These are phyloP conservation scores for Heteromormyrus szaboi DNA, from an alignment of 2,797 vertebrate species.

Conservation along the genomic window DNA sequence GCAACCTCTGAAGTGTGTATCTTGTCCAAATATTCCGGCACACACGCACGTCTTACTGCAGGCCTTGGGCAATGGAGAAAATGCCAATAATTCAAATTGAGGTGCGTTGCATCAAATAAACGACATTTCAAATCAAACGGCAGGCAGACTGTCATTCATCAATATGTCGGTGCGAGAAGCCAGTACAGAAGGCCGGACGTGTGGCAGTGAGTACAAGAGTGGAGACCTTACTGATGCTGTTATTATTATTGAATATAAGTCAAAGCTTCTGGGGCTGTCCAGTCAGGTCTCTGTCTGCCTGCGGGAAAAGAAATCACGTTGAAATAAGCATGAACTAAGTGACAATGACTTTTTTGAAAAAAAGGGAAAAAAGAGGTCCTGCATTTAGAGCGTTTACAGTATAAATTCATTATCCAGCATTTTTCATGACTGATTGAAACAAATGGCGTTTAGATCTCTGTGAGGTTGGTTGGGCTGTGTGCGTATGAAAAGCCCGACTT, in stretches of 20 bases:
- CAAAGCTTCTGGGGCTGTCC: neutral
- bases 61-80: neutral
- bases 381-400: neutral
- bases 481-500: neutral
- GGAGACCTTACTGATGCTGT: neutral
- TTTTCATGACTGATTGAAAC: neutral
- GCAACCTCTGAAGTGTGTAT: neutral
- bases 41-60: neutral
- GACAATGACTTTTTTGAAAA: neutral
- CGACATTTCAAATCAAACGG: neutral
- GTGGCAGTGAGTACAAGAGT: neutral
- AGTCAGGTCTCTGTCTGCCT: neutral
- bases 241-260: constrained; percentile 12
- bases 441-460: neutral
- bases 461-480: neutral
- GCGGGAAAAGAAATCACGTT: neutral
- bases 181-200: neutral
- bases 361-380: neutral
- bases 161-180: neutral
- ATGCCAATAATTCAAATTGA: constrained; percentile 9
- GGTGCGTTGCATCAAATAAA: constrained; percentile 6
- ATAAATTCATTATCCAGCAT: neutral
- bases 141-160: neutral
- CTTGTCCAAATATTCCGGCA: neutral
- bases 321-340: neutral